Percentiles rank a stretch among this genome's conserved stretches.
phyloP scores from a whole-genome alignment of 1,140 invertebrate species.

The Drosophila sucinea region DNA sequence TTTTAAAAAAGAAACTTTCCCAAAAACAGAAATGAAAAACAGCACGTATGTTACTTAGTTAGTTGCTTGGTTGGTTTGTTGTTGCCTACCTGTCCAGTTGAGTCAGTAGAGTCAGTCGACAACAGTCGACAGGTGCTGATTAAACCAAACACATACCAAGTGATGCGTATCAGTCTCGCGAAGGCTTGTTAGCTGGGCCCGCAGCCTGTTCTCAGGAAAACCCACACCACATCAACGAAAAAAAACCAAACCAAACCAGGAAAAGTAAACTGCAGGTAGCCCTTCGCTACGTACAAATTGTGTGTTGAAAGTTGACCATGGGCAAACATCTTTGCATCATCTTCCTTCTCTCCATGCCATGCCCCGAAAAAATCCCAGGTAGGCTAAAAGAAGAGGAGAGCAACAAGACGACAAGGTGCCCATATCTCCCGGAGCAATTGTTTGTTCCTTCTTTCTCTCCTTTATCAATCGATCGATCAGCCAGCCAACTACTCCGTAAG shows the following conservation, averaged over 20 bases:
- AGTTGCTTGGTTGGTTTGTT: background rate
- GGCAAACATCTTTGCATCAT: slow-evolving; percentile 61
- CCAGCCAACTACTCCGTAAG: slow-evolving; percentile 66
- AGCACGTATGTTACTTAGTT: slow-evolving; percentile 17
- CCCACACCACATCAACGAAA: slow-evolving; percentile 60
- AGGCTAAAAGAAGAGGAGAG: slow-evolving; percentile 15
- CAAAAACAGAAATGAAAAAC: slow-evolving; percentile 34
- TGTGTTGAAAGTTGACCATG: slow-evolving; percentile 73
- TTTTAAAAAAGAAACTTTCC: slow-evolving; percentile 75
- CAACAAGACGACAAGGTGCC: slow-evolving; percentile 6
- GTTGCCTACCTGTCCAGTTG: slow-evolving; percentile 59
- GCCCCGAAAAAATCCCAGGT: slow-evolving; percentile 34
- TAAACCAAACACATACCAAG: slow-evolving; percentile 72
- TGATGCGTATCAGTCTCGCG: slow-evolving; percentile 72
- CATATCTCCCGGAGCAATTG: slow-evolving; percentile 65
- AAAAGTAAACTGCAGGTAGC: slow-evolving; percentile 66
- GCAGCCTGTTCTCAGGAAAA: slow-evolving; percentile 72
- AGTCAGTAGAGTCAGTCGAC: slow-evolving; percentile 49
- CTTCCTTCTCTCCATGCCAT: background rate
- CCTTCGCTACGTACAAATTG: slow-evolving; percentile 62
- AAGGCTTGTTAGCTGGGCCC: slow-evolving; percentile 68
- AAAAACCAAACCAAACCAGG: slow-evolving; percentile 1
- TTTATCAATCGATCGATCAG: slow-evolving; percentile 71
- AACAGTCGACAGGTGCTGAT: slow-evolving; percentile 73
- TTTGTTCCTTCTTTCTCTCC: slow-evolving; percentile 65